Conservation (phyloP, 2,797 vertebrate species). For the Leuciscus waleckii region DNA sequence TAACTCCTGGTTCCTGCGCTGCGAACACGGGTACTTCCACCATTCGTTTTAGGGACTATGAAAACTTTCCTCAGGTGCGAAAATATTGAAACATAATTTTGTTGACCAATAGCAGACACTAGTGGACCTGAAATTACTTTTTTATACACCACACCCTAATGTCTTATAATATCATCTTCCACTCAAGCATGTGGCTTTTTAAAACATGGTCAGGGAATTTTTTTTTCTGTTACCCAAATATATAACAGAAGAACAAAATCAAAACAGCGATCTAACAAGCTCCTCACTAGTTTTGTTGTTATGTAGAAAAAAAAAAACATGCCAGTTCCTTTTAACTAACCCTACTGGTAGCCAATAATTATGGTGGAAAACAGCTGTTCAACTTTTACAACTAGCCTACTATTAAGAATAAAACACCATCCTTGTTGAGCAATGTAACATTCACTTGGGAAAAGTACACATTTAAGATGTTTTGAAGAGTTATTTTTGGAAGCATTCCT, state of each 20-base stretch:
- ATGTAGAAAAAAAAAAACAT: neutral
- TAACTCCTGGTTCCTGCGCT: no score
- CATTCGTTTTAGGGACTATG: no score
- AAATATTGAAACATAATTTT: neutral
- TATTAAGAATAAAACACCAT: constrained; percentile 21
- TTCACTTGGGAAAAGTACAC: constrained; percentile 13
- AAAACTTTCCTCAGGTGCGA: no score
- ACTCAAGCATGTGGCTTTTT: neutral
- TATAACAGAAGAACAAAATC: neutral
- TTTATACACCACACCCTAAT: neutral
- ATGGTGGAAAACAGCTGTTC: constrained; percentile 27
- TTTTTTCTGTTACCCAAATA: neutral
- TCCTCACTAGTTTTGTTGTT: neutral
- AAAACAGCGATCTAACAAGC: neutral
- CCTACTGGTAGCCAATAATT: constrained; percentile 13
- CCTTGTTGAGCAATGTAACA: constrained; percentile 3
- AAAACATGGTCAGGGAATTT: neutral
- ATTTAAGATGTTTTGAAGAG: constrained; percentile 23
- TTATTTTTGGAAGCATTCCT: constrained; percentile 49
- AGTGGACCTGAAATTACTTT: neutral
- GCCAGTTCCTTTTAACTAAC: neutral
- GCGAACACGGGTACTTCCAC: no score
- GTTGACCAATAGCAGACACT: neutral
- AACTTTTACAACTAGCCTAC: constrained; percentile 7
- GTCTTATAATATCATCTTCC: neutral